Evolutionary conservation across 2,888 invertebrate genomes (phyloP).

Genomic region (Cheilosia pagana): DNA sequence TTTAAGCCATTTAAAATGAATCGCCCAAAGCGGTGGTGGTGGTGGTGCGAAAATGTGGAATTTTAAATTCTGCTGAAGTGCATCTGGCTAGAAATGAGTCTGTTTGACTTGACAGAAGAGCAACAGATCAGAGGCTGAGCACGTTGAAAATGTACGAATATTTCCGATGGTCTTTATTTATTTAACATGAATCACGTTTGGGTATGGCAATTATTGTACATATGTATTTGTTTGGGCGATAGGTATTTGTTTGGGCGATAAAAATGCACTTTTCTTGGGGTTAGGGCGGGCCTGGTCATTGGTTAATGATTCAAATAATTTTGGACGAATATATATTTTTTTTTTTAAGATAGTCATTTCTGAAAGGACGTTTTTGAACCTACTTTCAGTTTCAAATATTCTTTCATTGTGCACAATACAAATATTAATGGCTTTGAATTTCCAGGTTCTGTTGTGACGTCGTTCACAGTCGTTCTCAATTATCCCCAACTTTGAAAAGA

Average conservation of each 20-base stretch:
- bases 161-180: slow-evolving; percentile 16
- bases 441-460: too few species aligned
- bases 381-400: too few species aligned
- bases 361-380: too few species aligned
- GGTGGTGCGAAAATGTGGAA: slow-evolving; percentile 3
- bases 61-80: slow-evolving; percentile 1
- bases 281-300: background rate
- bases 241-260: slow-evolving; percentile 10
- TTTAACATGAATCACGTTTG: slow-evolving; percentile 46
- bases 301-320: background rate
- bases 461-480: too few species aligned
- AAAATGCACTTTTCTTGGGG: slow-evolving; percentile 15
- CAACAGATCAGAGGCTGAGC: slow-evolving; percentile 5
- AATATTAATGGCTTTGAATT: too few species aligned
- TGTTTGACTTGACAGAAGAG: background rate
- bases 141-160: slow-evolving; percentile 24
- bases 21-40: background rate
- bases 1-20: slow-evolving; percentile 3
- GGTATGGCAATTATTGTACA: slow-evolving; percentile 20
- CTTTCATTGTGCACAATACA: too few species aligned
- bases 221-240: slow-evolving; percentile 6
- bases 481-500: too few species aligned
- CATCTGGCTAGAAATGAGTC: slow-evolving; percentile 4
- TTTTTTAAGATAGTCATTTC: too few species aligned
- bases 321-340: too few species aligned